phyloP scores from a whole-genome alignment of 2,888 invertebrate species.

The Creontiades dilutus region DNA sequence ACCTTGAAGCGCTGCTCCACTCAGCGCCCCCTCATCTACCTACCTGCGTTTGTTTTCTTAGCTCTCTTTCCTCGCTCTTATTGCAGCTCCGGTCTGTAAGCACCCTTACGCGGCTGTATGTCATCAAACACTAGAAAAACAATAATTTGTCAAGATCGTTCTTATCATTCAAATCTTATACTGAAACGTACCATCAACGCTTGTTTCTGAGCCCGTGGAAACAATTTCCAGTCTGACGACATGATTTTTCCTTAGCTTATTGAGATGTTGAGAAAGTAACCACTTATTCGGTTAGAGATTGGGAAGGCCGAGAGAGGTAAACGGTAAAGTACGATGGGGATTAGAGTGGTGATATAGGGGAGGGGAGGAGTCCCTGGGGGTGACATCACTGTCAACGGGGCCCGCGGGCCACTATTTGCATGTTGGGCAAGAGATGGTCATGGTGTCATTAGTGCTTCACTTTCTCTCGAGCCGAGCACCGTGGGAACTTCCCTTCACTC shows the following conservation, averaged over 20 bases:
- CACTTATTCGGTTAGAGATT: not conserved
- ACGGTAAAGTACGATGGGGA: not conserved
- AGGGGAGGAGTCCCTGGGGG: conserved; percentile 37
- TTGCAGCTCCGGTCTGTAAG: no score
- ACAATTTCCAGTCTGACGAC: no score
- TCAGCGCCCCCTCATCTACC: no score
- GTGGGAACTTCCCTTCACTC: conserved; percentile 74
- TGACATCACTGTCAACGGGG: conserved; percentile 68
- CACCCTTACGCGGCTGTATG: no score
- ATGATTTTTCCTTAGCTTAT: not conserved
- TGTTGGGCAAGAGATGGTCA: conserved; percentile 74
- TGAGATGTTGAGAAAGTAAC: not conserved
- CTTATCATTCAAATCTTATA: no score
- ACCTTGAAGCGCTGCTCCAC: no score
- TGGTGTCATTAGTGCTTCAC: conserved; percentile 73
- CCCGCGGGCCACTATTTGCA: conserved; percentile 72
- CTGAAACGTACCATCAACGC: no score
- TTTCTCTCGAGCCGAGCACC: conserved; percentile 67
- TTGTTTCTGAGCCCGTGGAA: no score
- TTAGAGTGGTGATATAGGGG: not conserved
- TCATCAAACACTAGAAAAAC: no score
- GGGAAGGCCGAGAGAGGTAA: not conserved
- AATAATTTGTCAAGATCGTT: no score
- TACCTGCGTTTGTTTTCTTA: no score
- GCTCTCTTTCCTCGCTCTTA: no score